Conservation (phyloP, 2,797 vertebrate genomes). For the Tragelaphus eurycerus region DNA sequence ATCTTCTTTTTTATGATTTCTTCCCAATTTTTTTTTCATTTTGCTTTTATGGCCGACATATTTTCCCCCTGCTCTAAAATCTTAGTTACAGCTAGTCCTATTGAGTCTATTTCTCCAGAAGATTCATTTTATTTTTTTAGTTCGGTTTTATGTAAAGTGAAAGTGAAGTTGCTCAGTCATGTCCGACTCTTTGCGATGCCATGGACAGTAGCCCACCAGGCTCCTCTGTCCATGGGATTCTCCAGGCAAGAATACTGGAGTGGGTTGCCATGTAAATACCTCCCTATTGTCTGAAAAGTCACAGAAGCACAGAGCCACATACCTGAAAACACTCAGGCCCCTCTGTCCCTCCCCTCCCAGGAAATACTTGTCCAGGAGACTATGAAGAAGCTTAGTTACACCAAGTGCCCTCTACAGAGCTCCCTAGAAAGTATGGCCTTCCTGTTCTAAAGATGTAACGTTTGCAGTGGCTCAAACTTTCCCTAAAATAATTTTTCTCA, state of each 20-base stretch:
- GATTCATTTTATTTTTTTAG: not conserved
- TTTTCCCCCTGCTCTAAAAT: not conserved
- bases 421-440: not conserved
- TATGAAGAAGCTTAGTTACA: not conserved
- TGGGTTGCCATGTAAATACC: not conserved
- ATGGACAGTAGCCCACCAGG: too few species aligned
- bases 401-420: not conserved
- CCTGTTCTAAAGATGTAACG: not conserved
- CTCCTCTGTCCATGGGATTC: too few species aligned
- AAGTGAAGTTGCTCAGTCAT: too few species aligned
- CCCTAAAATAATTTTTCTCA: not conserved
- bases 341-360: too few species aligned
- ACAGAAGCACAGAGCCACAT: not conserved
- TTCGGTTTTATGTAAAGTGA: not conserved
- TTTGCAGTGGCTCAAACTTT: not conserved
- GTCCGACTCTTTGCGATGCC: too few species aligned
- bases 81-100: not conserved
- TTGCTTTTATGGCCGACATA: not conserved
- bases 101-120: not conserved
- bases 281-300: not conserved
- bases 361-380: too few species aligned
- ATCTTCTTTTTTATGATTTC: not conserved
- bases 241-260: too few species aligned
- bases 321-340: rapidly evolving
- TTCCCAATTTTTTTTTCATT: not conserved